Percentiles rank a stretch among this genome's conserved stretches.
Conservation (phyloP, 1,140 invertebrate species). For the Achatina immaculata region DNA sequence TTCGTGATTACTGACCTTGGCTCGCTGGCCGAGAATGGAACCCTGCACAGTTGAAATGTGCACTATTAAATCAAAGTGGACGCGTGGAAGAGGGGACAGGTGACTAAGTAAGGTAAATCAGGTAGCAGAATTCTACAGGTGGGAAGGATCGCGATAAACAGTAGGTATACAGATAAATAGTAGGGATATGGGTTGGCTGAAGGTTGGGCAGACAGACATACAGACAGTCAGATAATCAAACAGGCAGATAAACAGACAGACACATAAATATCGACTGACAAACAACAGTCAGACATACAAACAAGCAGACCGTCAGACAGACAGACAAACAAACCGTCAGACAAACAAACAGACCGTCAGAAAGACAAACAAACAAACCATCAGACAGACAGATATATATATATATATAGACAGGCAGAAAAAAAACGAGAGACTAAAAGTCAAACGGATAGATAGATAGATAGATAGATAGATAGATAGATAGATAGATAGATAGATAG, state of each 20-base stretch:
- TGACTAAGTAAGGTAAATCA: too few species aligned
- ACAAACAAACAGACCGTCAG: background rate
- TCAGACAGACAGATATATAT: background rate
- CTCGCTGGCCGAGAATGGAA: too few species aligned
- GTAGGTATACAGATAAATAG: too few species aligned
- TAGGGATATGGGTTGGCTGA: too few species aligned
- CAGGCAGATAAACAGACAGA: background rate
- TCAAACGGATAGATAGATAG: background rate
- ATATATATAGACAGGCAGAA: background rate
- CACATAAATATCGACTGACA: background rate
- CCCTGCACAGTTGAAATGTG: too few species aligned
- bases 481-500: background rate
- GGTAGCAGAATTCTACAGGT: too few species aligned
- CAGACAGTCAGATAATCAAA: background rate
- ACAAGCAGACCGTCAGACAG: background rate
- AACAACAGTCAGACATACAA: background rate
- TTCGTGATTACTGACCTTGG: too few species aligned
- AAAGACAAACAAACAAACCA: background rate
- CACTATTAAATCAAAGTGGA: too few species aligned
- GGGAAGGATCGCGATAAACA: too few species aligned
- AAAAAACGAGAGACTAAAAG: background rate
- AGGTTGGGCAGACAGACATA: background rate
- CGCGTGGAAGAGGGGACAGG: too few species aligned
- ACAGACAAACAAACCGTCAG: background rate
- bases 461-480: background rate